Percentiles rank a stretch among this genome's conserved stretches.
Conservation (phyloP, 1,140 invertebrate genomes). For the Hylyphantes graminicola region DNA sequence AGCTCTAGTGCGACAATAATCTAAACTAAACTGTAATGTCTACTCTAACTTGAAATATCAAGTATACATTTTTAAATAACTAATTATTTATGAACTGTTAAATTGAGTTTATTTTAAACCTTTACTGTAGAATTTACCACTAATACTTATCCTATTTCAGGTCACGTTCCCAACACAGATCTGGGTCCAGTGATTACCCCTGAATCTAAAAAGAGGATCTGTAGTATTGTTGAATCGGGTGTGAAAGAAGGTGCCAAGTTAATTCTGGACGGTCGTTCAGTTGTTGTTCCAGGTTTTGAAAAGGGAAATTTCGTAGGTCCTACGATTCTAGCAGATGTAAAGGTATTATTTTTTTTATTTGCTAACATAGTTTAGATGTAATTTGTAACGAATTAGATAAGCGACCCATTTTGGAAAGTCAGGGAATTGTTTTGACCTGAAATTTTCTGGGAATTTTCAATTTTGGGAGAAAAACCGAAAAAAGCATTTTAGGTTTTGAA, state of each 20-base stretch:
- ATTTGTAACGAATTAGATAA: neutral
- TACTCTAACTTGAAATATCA: no score
- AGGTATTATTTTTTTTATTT: conserved; percentile 71
- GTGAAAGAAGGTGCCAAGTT: conserved; percentile 90
- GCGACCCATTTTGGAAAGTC: no score
- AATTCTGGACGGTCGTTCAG: conserved; percentile 86
- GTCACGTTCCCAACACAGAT: conserved; percentile 91
- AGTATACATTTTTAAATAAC: no score
- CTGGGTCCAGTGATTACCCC: conserved; percentile 97
- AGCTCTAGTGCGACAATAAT: no score
- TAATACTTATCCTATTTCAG: conserved; percentile 67
- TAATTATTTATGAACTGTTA: no score
- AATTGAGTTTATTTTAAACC: no score
- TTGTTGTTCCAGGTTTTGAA: conserved; percentile 87
- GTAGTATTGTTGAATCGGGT: conserved; percentile 86
- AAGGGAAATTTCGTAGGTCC: conserved; percentile 99
- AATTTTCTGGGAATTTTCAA: no score
- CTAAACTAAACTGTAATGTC: no score
- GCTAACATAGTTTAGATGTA: neutral
- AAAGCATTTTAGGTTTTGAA: no score
- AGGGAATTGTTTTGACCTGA: no score
- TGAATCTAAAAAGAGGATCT: conserved; percentile 88
- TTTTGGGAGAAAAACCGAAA: no score
- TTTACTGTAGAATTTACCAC: no score
- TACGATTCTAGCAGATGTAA: conserved; percentile 91